phyloP scores from a whole-genome alignment of 1,140 invertebrate genomes.

The Gonioctena quinquepunctata region DNA sequence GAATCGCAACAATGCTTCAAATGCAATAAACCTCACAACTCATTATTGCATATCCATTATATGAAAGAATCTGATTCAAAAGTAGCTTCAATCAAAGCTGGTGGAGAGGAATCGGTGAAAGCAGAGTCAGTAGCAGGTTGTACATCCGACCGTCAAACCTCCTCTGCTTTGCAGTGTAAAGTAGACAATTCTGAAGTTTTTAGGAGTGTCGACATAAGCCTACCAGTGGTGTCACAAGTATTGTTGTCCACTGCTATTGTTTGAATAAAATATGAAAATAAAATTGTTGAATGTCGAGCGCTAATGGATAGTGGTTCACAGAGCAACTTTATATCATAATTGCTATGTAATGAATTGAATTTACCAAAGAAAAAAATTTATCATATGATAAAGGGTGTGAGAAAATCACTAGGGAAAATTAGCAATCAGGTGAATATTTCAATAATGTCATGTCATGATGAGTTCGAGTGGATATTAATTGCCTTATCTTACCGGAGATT shows the following conservation, averaged over 20 bases:
- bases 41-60: not conserved
- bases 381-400: not conserved
- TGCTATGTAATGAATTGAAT: not conserved
- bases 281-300: not conserved
- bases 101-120: no score
- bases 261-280: not conserved
- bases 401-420: no score
- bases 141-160: no score
- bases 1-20: not conserved
- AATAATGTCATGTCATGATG: no score
- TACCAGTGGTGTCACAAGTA: not conserved
- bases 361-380: not conserved
- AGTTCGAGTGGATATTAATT: no score
- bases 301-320: slow-evolving; percentile 3
- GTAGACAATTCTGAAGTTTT: no score
- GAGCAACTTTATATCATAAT: not conserved
- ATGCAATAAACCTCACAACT: not conserved
- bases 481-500: no score
- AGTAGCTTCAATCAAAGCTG: no score
- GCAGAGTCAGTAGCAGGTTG: not conserved
- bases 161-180: no score
- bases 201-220: no score
- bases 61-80: no score
- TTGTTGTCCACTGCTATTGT: not conserved
- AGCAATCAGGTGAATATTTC: no score